Conservation (phyloP, 2,888 invertebrate species). For the Merodon equestris region DNA sequence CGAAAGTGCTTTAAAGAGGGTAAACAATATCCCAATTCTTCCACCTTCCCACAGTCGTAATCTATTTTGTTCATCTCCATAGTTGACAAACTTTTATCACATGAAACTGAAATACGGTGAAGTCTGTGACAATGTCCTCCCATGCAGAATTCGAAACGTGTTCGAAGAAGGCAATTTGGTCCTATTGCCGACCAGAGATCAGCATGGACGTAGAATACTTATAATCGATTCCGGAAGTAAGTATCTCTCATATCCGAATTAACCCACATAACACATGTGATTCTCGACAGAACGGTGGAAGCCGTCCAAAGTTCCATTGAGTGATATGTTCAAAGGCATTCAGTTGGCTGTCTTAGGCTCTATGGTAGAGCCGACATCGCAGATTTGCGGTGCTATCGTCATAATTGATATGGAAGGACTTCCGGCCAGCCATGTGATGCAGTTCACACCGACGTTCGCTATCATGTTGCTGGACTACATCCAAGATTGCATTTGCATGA, state of each 20-base stretch:
- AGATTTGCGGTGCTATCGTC: constrained; percentile 86
- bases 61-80: constrained; percentile 70
- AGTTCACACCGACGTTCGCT: constrained; percentile 89
- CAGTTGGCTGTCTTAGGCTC: constrained; percentile 86
- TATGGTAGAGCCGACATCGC: constrained; percentile 88
- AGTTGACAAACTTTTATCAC: constrained; percentile 87
- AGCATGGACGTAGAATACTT: constrained; percentile 84
- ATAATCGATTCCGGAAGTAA: constrained; percentile 86
- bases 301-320: constrained; percentile 83
- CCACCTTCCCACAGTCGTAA: too few species aligned
- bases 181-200: constrained; percentile 85
- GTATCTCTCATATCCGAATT: constrained; percentile 43
- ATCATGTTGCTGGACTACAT: constrained; percentile 86
- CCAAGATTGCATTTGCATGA: constrained; percentile 89
- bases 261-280: background rate
- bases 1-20: constrained; percentile 87
- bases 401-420: constrained; percentile 89
- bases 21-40: constrained; percentile 79
- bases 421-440: constrained; percentile 85
- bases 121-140: constrained; percentile 83
- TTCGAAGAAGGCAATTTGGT: constrained; percentile 84
- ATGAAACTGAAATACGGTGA: constrained; percentile 83
- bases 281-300: constrained; percentile 84
- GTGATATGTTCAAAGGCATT: constrained; percentile 85
- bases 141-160: constrained; percentile 82